phyloP scores from a whole-genome alignment of 1,140 invertebrate genomes.

The Euwallacea similis region DNA sequence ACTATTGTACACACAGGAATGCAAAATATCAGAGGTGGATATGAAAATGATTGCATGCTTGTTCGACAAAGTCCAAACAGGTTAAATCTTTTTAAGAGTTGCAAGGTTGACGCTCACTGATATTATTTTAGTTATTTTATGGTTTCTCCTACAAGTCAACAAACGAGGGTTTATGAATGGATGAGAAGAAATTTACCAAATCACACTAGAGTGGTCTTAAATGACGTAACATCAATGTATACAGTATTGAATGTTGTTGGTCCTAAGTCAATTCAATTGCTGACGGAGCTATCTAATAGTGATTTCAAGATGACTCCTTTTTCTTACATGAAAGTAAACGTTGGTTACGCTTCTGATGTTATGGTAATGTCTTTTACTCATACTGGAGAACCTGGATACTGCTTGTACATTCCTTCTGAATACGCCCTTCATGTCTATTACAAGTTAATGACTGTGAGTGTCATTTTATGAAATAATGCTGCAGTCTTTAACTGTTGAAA shows the following conservation, averaged over 20 bases:
- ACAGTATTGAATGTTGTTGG: slow-evolving; percentile 85
- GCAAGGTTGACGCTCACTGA: slow-evolving; percentile 10
- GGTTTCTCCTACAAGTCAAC: slow-evolving; percentile 82
- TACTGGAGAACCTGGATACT: slow-evolving; percentile 82
- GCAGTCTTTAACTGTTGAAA: neutral
- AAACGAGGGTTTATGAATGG: slow-evolving; percentile 76
- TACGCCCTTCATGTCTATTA: slow-evolving; percentile 82
- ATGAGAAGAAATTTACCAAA: slow-evolving; percentile 67
- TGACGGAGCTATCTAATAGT: slow-evolving; percentile 75
- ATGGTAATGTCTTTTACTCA: slow-evolving; percentile 80
- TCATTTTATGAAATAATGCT: neutral
- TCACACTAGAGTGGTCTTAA: slow-evolving; percentile 67
- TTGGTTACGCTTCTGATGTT: slow-evolving; percentile 76
- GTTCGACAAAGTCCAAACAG: slow-evolving; percentile 69
- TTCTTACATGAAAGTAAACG: slow-evolving; percentile 74
- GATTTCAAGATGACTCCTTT: slow-evolving; percentile 72
- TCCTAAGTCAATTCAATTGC: slow-evolving; percentile 70
- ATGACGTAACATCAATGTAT: slow-evolving; percentile 80
- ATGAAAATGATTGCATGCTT: slow-evolving; percentile 81
- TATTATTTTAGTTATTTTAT: slow-evolving; percentile 68
- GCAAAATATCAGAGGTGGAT: slow-evolving; percentile 78
- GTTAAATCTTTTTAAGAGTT: slow-evolving; percentile 47
- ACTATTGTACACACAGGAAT: slow-evolving; percentile 78
- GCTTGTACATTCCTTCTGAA: slow-evolving; percentile 77
- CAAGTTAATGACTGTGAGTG: slow-evolving; percentile 61